A percentile compares a stretch with the other conserved stretches of the same genome.
Evolutionary conservation across 2,113 vertebrate species (phyloP).

Genomic region (Patagioenas fasciata): DNA sequence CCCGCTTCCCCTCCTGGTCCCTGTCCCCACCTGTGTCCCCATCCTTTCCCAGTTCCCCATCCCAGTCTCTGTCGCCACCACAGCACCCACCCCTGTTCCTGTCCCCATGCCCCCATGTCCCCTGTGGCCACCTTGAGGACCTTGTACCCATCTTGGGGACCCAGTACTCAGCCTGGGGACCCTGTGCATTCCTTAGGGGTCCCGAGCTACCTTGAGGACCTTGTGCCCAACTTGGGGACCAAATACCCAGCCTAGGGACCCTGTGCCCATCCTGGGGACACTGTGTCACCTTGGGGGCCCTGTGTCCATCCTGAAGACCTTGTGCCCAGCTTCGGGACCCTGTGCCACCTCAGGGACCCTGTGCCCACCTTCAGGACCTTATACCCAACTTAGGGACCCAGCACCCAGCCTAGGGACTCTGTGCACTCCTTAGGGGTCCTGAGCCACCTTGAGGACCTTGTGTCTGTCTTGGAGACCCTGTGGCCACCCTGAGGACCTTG

Average conservation of each 20-base stretch:
- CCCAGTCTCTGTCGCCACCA: neutral
- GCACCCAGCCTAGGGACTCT: too few species aligned
- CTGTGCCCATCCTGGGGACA: neutral
- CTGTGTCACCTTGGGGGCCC: neutral
- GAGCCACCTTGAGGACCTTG: too few species aligned
- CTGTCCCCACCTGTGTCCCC: too few species aligned
- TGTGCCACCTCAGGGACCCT: too few species aligned
- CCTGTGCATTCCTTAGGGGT: neutral
- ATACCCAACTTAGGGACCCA: too few species aligned
- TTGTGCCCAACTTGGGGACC: neutral
- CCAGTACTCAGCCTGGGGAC: too few species aligned
- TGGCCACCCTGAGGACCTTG: too few species aligned
- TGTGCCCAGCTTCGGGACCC: neutral
- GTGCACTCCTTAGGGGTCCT: too few species aligned
- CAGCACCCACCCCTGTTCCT: neutral
- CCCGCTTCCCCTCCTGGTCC: neutral
- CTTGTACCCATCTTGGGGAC: too few species aligned
- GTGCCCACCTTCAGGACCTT: neutral
- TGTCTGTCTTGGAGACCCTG: too few species aligned
- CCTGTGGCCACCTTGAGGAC: too few species aligned
- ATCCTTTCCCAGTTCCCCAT: neutral
- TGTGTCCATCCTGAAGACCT: neutral
- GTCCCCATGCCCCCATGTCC: neutral
- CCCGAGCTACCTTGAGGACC: too few species aligned
- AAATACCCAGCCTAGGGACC: neutral